Evolutionary conservation across 1,140 invertebrate species (phyloP).

Genomic region (Batillaria attramentaria): DNA sequence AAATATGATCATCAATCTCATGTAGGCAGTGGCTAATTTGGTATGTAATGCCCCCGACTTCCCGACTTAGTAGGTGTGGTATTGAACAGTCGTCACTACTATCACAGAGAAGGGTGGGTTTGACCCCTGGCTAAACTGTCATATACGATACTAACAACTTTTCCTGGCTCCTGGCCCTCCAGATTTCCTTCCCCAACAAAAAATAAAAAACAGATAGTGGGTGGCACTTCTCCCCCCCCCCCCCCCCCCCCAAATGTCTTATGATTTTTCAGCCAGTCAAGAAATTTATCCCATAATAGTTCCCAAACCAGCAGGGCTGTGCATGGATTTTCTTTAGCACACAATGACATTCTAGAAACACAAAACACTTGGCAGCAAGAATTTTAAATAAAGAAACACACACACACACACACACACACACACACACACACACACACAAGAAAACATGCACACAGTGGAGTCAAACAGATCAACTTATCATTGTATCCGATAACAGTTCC

Average conservation of each 20-base stretch:
- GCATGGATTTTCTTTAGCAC: background rate
- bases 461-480: background rate
- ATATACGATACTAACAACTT: background rate
- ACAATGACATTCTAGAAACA: background rate
- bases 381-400: background rate
- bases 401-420: background rate
- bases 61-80: background rate
- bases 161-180: too few species aligned
- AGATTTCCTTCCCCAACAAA: too few species aligned
- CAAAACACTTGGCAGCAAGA: background rate
- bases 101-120: background rate
- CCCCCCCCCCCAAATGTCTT: too few species aligned
- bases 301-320: too few species aligned
- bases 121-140: background rate
- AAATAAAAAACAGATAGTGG: too few species aligned
- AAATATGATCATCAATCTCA: background rate
- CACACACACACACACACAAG: background rate
- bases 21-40: background rate
- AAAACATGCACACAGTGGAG: background rate
- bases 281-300: too few species aligned
- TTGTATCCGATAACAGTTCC: background rate
- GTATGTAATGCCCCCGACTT: background rate
- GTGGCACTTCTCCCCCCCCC: too few species aligned
- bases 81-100: background rate
- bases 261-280: too few species aligned